phyloP scores from a whole-genome alignment of 2,113 vertebrate genomes.

The Sinosuthora webbiana region DNA sequence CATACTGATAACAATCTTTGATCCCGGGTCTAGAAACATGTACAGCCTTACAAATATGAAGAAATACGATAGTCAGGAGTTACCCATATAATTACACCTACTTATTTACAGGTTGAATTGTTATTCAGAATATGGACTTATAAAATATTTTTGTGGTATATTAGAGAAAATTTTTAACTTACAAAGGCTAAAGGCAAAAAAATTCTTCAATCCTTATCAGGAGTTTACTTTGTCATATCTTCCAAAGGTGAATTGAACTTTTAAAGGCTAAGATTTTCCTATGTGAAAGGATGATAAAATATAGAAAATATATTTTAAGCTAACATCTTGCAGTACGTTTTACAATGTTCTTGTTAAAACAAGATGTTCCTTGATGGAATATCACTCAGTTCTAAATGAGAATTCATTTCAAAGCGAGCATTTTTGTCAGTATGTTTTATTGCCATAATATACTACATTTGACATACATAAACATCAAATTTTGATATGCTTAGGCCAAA shows the following conservation, averaged over 20 bases:
- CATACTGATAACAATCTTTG: neutral
- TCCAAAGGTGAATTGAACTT: neutral
- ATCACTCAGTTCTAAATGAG: neutral
- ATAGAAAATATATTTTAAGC: neutral
- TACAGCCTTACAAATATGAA: neutral
- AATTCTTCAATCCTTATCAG: neutral
- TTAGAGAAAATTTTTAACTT: neutral
- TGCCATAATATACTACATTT: conserved; percentile 5
- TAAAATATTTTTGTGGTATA: neutral
- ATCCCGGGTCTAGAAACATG: neutral
- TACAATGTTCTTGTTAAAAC: neutral
- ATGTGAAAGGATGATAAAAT: neutral
- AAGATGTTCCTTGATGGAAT: neutral
- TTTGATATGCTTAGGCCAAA: conserved; percentile 13
- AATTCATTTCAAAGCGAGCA: neutral
- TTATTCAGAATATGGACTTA: neutral
- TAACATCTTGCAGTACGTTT: neutral
- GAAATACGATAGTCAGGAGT: neutral
- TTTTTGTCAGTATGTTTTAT: conserved; percentile 24
- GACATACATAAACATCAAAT: conserved; percentile 22
- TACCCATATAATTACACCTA: neutral
- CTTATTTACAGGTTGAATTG: neutral
- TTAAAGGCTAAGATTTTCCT: neutral
- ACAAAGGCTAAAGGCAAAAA: neutral
- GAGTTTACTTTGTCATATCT: neutral